Evolutionary conservation across 2,797 vertebrate species (phyloP).

Genomic region (Eulemur rubriventer): DNA sequence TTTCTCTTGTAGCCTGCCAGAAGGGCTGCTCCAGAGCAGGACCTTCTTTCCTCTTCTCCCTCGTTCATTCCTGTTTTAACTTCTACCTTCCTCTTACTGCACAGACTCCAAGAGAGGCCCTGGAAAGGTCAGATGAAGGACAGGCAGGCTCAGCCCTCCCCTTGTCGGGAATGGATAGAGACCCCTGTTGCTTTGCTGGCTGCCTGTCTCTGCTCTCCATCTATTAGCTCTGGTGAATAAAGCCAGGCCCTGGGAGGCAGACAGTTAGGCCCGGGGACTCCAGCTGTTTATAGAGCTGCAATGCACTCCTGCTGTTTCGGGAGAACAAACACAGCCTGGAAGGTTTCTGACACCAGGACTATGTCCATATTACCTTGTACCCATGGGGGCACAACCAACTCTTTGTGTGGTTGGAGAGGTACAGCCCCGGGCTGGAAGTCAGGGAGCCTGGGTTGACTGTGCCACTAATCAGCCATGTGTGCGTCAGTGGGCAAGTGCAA

Average conservation of each 20-base stretch:
- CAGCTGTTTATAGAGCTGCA: neutral
- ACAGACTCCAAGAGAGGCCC: neutral
- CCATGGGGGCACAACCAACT: neutral
- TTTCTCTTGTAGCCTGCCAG: neutral
- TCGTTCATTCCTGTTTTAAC: neutral
- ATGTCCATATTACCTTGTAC: neutral
- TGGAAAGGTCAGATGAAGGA: slow-evolving; percentile 12
- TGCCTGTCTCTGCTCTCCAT: neutral
- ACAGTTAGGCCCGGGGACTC: neutral
- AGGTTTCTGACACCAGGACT: neutral
- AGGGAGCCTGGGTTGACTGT: neutral
- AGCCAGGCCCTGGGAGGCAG: neutral
- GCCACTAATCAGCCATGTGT: neutral
- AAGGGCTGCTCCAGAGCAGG: neutral
- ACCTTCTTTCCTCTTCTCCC: neutral
- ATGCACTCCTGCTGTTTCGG: neutral
- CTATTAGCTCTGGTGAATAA: neutral
- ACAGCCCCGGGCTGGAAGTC: neutral
- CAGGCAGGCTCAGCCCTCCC: neutral
- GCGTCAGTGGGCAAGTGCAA: neutral
- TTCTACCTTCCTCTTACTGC: neutral
- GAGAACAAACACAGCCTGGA: neutral
- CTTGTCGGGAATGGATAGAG: neutral
- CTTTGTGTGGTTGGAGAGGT: neutral
- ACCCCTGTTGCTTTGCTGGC: neutral